A percentile compares a stretch with the other conserved stretches of the same genome.
Evolutionary conservation across 1,140 invertebrate genomes (phyloP).

Genomic region (Latrodectus geometricus): DNA sequence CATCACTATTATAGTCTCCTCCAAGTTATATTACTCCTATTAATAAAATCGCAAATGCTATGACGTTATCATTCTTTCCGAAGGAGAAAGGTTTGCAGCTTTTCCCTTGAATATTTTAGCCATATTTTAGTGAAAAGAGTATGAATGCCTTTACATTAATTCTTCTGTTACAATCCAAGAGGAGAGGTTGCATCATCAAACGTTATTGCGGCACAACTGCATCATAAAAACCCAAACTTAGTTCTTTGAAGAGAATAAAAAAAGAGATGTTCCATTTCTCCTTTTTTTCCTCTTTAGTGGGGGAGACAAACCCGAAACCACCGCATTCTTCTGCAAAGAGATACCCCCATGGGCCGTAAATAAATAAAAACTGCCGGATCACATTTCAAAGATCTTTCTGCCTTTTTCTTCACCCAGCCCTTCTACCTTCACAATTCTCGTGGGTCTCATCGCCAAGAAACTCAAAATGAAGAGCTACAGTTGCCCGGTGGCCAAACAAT

Average conservation of each 20-base stretch:
- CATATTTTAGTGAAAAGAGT: no score
- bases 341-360: conserved; percentile 18
- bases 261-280: background rate
- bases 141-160: background rate
- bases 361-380: conserved; percentile 50
- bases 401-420: background rate
- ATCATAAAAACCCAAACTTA: background rate
- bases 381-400: conserved; percentile 43
- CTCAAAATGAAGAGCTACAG: conserved; percentile 49
- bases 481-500: conserved; percentile 54
- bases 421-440: background rate
- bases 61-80: no score
- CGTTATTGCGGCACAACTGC: background rate
- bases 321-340: background rate
- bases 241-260: background rate
- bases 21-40: no score
- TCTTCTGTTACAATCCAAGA: conserved; percentile 11
- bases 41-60: no score
- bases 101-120: no score
- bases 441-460: conserved; percentile 36
- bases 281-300: background rate
- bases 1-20: no score
- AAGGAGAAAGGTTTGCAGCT: no score
- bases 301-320: background rate
- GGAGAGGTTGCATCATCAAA: conserved; percentile 28